A percentile compares a stretch with the other conserved stretches of the same genome.
Conservation (phyloP, 2,113 vertebrate genomes). For the Herpailurus yagouaroundi region DNA sequence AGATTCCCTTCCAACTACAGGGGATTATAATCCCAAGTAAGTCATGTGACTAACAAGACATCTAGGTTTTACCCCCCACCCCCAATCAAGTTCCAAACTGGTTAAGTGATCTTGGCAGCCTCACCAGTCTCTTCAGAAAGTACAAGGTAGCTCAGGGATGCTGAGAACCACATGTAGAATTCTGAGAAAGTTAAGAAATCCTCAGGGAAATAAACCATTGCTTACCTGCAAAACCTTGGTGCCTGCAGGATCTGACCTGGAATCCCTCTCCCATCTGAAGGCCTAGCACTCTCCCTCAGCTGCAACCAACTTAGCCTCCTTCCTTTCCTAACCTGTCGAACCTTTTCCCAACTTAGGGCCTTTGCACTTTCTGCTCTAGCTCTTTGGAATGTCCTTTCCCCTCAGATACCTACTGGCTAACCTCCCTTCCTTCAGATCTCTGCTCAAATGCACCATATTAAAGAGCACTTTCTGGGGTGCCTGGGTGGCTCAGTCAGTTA, state of each 20-base stretch:
- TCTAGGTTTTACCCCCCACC: background rate
- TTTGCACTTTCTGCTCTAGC: background rate
- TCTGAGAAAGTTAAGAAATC: background rate
- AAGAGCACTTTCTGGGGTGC: background rate
- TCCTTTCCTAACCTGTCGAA: background rate
- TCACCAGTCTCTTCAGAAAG: background rate
- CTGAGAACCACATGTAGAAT: background rate
- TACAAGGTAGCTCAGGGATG: background rate
- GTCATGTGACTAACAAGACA: background rate
- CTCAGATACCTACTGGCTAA: background rate
- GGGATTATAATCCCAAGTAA: background rate
- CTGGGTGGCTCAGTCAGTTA: too few species aligned
- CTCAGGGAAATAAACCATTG: background rate
- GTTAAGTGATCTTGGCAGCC: background rate
- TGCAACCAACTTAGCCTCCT: background rate
- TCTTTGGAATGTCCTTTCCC: background rate
- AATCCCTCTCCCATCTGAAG: background rate
- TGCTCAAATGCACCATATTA: background rate
- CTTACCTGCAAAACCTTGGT: background rate
- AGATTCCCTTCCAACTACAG: background rate
- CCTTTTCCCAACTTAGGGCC: background rate
- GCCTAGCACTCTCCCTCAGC: background rate
- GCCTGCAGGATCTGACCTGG: fast-evolving
- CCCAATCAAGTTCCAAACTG: background rate
- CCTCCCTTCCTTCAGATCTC: background rate